A percentile compares a stretch with the other conserved stretches of the same genome.
phyloP scores from a whole-genome alignment of 1,140 invertebrate genomes.

The Mizuhopecten yessoensis region DNA sequence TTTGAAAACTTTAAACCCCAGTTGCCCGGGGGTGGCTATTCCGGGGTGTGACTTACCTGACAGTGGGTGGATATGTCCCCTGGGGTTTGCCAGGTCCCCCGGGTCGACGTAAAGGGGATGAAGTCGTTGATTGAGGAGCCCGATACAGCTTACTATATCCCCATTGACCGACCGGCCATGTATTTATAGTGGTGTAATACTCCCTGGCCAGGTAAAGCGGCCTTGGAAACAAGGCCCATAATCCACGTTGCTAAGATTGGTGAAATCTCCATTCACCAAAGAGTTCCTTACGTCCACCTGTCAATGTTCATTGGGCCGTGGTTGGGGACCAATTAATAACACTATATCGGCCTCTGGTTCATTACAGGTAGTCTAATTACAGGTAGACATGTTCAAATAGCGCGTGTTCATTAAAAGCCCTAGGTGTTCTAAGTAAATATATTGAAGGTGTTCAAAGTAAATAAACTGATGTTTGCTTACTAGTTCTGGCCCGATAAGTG shows the following conservation, averaged over 20 bases:
- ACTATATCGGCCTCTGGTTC: neutral
- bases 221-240: slow-evolving; percentile 37
- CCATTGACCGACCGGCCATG: neutral
- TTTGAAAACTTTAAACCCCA: neutral
- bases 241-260: slow-evolving; percentile 37
- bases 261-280: slow-evolving; percentile 21
- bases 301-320: neutral
- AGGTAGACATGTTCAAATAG: neutral
- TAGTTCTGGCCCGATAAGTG: neutral
- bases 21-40: neutral
- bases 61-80: neutral
- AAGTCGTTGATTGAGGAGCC: neutral
- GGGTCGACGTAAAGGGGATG: neutral
- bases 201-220: neutral
- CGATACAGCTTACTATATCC: neutral
- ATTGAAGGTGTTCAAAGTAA: neutral
- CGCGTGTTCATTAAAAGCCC: neutral
- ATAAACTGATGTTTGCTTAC: neutral
- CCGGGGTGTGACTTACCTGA: neutral
- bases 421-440: neutral
- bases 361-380: slow-evolving; percentile 15
- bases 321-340: neutral
- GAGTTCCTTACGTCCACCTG: neutral
- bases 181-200: neutral
- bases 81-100: neutral